A percentile compares a stretch with the other conserved stretches of the same genome.
Evolutionary conservation across 2,113 vertebrate species (phyloP).

Genomic region (Grallaria varia): DNA sequence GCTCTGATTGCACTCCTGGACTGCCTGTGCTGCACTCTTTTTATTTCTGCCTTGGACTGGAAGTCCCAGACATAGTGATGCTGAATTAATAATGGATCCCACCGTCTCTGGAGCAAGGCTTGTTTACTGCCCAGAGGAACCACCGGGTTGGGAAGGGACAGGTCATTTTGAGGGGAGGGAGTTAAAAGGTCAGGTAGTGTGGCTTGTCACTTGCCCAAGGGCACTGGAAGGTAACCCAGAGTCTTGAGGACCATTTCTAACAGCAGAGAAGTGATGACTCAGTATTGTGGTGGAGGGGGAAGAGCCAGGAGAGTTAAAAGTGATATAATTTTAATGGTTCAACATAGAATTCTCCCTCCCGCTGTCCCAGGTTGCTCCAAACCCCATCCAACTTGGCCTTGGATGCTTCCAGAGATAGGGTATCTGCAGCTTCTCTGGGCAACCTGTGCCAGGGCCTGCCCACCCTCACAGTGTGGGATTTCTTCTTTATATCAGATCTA

Average conservation of each 20-base stretch:
- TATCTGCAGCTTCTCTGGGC: neutral
- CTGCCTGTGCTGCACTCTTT: constrained; percentile 21
- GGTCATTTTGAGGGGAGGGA: neutral
- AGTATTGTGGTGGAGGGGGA: neutral
- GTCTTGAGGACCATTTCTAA: neutral
- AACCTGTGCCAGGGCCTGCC: rapidly evolving
- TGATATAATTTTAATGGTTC: neutral
- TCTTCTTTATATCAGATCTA: no score
- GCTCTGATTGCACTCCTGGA: neutral
- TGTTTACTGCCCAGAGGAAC: neutral
- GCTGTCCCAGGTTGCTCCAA: rapidly evolving
- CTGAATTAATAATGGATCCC: constrained; percentile 44
- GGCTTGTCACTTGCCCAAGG: neutral
- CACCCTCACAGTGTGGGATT: neutral
- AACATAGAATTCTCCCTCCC: neutral
- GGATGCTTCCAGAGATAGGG: neutral
- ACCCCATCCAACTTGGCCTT: rapidly evolving
- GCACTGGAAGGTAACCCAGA: neutral
- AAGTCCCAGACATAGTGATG: neutral
- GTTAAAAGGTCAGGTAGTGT: neutral
- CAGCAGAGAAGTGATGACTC: neutral
- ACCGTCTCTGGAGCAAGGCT: neutral
- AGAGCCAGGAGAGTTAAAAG: neutral
- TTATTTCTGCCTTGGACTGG: constrained; percentile 34
- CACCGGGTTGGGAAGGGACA: neutral